A percentile compares a stretch with the other conserved stretches of the same genome.
phyloP scores from a whole-genome alignment of 2,797 vertebrate species.

The Sebastes nivosus region DNA sequence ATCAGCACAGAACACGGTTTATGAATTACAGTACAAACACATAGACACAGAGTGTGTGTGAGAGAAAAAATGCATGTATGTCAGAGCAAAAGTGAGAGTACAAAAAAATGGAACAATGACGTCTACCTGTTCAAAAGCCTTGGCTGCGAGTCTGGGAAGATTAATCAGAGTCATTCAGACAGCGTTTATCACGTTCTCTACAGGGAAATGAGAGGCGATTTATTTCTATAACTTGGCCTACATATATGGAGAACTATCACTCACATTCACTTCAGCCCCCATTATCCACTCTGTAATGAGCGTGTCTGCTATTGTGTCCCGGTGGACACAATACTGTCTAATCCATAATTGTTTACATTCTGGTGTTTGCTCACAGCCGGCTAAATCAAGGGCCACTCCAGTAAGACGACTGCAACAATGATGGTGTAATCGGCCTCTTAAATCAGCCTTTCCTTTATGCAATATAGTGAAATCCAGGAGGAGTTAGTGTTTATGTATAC shows the following conservation, averaged over 20 bases:
- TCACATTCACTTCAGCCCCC: constrained; percentile 49
- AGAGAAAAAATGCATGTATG: constrained; percentile 32
- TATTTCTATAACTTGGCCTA: constrained; percentile 77
- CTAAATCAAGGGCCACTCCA: constrained; percentile 42
- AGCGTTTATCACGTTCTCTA: constrained; percentile 60
- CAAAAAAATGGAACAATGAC: constrained; percentile 55
- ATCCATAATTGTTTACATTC: constrained; percentile 66
- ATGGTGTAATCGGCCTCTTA: constrained; percentile 9
- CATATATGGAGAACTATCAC: constrained; percentile 61
- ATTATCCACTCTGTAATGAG: constrained; percentile 66
- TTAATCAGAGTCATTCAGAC: constrained; percentile 64
- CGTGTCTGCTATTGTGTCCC: constrained; percentile 49
- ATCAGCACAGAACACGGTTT: constrained; percentile 72
- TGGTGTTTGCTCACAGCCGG: constrained; percentile 27
- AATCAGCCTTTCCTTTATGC: constrained; percentile 21
- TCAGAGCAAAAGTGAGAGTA: constrained; percentile 16
- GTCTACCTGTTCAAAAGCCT: constrained; percentile 64
- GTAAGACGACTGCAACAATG: constrained; percentile 24
- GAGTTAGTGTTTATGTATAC: not conserved
- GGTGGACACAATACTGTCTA: constrained; percentile 59
- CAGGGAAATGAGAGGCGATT: constrained; percentile 70
- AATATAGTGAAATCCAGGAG: not conserved
- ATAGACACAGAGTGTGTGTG: constrained; percentile 28
- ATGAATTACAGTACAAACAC: constrained; percentile 64
- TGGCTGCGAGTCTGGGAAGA: constrained; percentile 46